These are phyloP conservation scores for Atethmia centrago DNA, from an alignment of 2,888 invertebrate genomes.

Conservation along the genomic window DNA sequence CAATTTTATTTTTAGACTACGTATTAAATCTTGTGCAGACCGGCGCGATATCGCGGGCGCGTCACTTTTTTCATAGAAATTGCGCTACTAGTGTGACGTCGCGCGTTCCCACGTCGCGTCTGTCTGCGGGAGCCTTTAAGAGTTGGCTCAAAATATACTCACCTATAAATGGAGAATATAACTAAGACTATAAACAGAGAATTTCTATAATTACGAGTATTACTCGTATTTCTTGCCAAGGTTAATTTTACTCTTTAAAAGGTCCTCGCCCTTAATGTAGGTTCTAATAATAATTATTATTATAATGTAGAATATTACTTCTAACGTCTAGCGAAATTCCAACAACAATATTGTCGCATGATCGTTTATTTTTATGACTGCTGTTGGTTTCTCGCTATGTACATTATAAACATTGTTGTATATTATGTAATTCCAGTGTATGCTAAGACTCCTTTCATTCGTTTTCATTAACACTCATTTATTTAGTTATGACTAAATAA, in stretches of 20 bases:
- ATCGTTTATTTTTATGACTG: conserved; percentile 55
- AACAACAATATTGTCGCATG: conserved; percentile 52
- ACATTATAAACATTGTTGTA: conserved; percentile 17
- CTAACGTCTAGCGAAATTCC: conserved; percentile 50
- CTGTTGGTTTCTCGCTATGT: conserved; percentile 39
- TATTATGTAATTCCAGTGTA: not conserved
- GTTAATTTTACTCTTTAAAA: conserved; percentile 17
- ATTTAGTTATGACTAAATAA: no score
- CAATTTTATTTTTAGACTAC: no score
- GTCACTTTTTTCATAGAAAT: no score
- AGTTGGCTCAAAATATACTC: no score
- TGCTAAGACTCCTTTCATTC: not conserved
- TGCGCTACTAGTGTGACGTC: no score
- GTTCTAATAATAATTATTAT: conserved; percentile 49
- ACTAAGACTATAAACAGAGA: not conserved
- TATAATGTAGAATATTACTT: conserved; percentile 49
- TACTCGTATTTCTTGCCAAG: conserved; percentile 7
- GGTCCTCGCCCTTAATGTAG: conserved; percentile 12
- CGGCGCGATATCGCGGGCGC: no score
- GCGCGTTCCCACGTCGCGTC: no score
- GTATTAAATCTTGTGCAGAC: no score
- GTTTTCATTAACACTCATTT: conserved; percentile 7
- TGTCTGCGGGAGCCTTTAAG: no score
- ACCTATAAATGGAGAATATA: no score
- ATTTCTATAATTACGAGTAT: no score